Evolutionary conservation across 1,140 invertebrate genomes (phyloP), one percentile per base, ranked within the genome.

Genomic region (Octopus sinensis): DNA sequence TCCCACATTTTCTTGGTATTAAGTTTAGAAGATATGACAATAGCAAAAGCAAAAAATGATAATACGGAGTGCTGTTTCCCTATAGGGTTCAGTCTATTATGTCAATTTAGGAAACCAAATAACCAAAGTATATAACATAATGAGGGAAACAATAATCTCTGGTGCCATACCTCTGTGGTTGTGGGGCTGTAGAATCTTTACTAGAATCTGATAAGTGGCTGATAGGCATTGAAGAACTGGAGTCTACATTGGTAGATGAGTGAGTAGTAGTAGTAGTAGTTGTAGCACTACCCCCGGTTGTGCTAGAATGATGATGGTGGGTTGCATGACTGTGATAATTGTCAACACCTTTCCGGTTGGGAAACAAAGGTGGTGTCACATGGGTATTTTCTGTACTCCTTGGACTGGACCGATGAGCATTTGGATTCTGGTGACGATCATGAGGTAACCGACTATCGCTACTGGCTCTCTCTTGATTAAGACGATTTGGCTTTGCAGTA

Each of bases 401-500:
- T 2, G 80, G 83, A 83, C 83, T 83, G 76, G 71, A 75, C 76
- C 82, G 71, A 51, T 79, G 82, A 17, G 82, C 79, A 62, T 54
- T 79, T 6, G 79, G 13, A 4, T 56, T 54, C n/a, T 76, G 73
- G 53, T 79, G 77, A 56, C 85, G 83, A 54, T 86, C 85, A 54
- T 83, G 82, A 73, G 78, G 80, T 75, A 79, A 54, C 75, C 85
- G 78, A 81, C 82, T 84, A 13, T 86, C 85, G 43, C 79, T 54
- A 77, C 68, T 81, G 53, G 73, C 78, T 68, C 85, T 79, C 71
- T 85, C 84, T 43, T 82, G 82, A 68, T 83, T 84, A 23, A 78
- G 81, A 51, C 84, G 82, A 81, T 79, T 78, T 56, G 83, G 83
- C 79, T 83, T 84, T 80, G 76, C 79, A 79, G 79, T 84, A 73